Percentiles rank a stretch among this genome's conserved stretches.
Conservation (phyloP, 2,888 invertebrate species). For the Odontothrips loti region DNA sequence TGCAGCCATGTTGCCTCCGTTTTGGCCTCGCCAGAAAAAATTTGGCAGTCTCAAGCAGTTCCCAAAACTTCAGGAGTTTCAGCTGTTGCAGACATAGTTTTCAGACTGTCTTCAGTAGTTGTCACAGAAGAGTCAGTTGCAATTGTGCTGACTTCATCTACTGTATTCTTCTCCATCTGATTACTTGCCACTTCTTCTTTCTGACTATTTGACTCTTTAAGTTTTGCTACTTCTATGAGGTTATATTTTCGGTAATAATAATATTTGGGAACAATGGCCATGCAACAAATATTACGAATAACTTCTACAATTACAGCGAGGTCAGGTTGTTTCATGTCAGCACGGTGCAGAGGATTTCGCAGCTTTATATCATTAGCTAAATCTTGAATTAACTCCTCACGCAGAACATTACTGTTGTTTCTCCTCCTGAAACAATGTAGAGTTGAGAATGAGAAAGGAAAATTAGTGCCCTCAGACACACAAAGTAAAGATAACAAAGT, state of each 20-base stretch:
- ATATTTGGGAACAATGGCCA: conserved; percentile 77
- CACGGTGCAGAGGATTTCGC: conserved; percentile 68
- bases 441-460: background rate
- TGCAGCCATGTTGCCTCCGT: too few relatives aligned
- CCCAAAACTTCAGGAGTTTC: too few relatives aligned
- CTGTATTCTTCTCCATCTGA: too few relatives aligned
- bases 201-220: conserved; percentile 33
- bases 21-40: background rate
- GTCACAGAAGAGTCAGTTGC: too few relatives aligned
- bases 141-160: too few relatives aligned
- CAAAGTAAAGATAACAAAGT: background rate
- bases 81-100: too few relatives aligned
- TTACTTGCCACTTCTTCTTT: background rate
- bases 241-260: conserved; percentile 79
- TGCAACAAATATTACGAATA: conserved; percentile 70
- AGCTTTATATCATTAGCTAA: conserved; percentile 66
- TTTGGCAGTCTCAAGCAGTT: background rate
- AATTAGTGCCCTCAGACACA: background rate
- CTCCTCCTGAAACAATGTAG: conserved; percentile 53
- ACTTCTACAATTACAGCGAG: conserved; percentile 78
- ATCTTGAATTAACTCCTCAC: conserved; percentile 66
- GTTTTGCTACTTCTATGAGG: conserved; percentile 57
- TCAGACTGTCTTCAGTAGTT: too few relatives aligned
- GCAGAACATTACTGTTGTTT: conserved; percentile 67
- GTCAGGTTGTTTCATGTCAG: conserved; percentile 69